Conservation (phyloP, 2,113 vertebrate species). For the Gobiocypris rarus region DNA sequence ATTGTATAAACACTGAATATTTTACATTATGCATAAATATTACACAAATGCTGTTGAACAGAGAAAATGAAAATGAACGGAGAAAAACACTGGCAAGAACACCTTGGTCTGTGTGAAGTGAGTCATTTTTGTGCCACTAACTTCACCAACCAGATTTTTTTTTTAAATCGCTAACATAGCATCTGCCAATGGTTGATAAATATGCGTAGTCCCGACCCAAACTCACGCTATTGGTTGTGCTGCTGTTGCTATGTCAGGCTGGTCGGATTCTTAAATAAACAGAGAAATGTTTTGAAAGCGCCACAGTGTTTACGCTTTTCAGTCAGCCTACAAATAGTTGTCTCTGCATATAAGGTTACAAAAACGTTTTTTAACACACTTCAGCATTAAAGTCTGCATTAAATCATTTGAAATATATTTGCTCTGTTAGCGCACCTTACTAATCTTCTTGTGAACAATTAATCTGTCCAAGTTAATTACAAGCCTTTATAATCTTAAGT, state of each 20-base stretch:
- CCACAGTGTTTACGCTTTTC: background rate
- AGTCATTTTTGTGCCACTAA: background rate
- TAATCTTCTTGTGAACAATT: background rate
- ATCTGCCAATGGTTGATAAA: background rate
- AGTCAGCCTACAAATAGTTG: background rate
- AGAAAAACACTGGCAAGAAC: background rate
- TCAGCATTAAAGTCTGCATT: background rate
- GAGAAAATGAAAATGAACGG: background rate
- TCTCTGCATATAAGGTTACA: background rate
- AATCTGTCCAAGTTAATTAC: background rate
- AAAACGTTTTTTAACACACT: background rate
- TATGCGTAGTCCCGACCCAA: background rate
- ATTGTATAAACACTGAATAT: background rate
- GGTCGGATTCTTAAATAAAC: background rate
- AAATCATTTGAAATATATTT: background rate
- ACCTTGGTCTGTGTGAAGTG: background rate
- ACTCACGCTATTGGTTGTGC: background rate
- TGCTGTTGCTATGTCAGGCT: background rate
- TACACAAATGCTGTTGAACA: slow-evolving; percentile 39
- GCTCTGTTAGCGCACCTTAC: background rate
- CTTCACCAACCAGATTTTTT: background rate
- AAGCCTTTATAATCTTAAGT: background rate
- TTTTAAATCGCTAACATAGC: background rate
- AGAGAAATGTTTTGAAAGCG: background rate
- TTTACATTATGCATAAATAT: background rate